These are phyloP conservation scores for Ploceus nigricollis DNA, from an alignment of 2,113 vertebrate genomes.

Conservation along the genomic window DNA sequence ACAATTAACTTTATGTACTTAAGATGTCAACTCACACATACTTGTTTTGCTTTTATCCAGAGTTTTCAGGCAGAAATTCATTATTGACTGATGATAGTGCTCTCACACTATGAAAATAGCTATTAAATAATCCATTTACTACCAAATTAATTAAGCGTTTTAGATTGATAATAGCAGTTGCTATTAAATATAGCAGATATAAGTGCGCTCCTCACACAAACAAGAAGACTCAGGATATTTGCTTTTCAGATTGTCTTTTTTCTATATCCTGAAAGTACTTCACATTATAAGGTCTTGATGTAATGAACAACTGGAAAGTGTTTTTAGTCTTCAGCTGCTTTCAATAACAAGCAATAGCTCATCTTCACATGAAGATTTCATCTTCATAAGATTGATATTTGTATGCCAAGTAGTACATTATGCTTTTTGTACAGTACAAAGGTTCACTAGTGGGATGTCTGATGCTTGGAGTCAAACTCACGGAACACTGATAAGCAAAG, in stretches of 20 bases:
- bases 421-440: not conserved
- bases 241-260: not conserved
- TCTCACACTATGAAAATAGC: not conserved
- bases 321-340: not conserved
- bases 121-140: not conserved
- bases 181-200: not conserved
- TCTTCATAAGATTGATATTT: not conserved
- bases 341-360: not conserved
- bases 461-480: not conserved
- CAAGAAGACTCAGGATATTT: not conserved
- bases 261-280: not conserved
- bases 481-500: not conserved
- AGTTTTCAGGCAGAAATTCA: not conserved
- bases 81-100: not conserved
- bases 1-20: not conserved
- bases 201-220: not conserved
- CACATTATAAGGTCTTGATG: not conserved
- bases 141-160: not conserved
- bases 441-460: not conserved
- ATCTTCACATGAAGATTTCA: not conserved
- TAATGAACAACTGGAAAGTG: not conserved
- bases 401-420: not conserved
- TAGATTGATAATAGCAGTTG: not conserved
- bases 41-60: not conserved
- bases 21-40: not conserved